A percentile compares a stretch with the other conserved stretches of the same genome.
phyloP scores from a whole-genome alignment of 2,113 vertebrate genomes.

The Nibea albiflora region DNA sequence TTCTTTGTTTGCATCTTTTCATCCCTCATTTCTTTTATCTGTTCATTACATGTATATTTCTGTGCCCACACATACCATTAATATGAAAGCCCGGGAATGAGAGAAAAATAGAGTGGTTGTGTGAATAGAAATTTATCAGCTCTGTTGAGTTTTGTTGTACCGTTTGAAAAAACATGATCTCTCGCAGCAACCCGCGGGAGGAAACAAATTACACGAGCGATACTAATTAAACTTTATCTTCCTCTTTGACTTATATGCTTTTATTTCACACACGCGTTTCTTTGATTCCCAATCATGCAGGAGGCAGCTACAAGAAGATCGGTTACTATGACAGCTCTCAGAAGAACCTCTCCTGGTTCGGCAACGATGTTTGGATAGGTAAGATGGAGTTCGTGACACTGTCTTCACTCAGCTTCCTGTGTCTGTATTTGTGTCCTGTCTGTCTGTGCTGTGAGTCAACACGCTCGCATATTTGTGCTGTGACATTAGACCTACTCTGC shows the following conservation, averaged over 20 bases:
- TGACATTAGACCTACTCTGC: constrained; percentile 27
- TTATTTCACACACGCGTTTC: not conserved
- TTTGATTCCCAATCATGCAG: constrained; percentile 65
- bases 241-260: not conserved
- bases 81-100: constrained; percentile 20
- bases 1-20: constrained; percentile 60
- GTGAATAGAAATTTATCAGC: constrained; percentile 42
- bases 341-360: constrained; percentile 93
- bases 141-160: not conserved
- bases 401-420: constrained; percentile 4
- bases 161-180: not conserved
- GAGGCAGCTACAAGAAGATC: constrained; percentile 93
- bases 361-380: constrained; percentile 94
- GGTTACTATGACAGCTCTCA: constrained; percentile 96
- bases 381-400: constrained; percentile 58
- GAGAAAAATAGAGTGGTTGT: not conserved
- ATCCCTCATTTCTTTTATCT: constrained; percentile 35
- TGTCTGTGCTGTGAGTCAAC: constrained; percentile 34
- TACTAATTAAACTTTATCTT: constrained; percentile 20
- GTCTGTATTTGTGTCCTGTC: constrained; percentile 11
- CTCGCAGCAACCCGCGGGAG: not conserved
- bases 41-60: constrained; percentile 31
- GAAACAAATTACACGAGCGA: constrained; percentile 14
- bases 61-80: constrained; percentile 5
- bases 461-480: constrained; percentile 5